A percentile compares a stretch with the other conserved stretches of the same genome.
Evolutionary conservation across 2,113 vertebrate species (phyloP).

Genomic region (Anser brachyrhynchus): DNA sequence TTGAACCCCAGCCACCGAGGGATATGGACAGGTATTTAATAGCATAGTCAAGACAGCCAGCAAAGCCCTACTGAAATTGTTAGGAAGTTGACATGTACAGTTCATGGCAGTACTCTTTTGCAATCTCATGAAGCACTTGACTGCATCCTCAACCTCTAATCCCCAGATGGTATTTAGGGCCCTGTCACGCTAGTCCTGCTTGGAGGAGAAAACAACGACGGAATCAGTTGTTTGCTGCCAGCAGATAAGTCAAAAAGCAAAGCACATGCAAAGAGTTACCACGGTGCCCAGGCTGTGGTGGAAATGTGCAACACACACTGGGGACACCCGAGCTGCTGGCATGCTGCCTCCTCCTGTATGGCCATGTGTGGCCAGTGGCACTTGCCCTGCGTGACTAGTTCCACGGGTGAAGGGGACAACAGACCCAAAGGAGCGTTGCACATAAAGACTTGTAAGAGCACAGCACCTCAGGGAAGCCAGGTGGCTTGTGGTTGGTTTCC

Average conservation of each 20-base stretch:
- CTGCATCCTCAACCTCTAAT: background rate
- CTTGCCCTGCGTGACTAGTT: background rate
- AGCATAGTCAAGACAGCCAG: background rate
- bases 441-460: background rate
- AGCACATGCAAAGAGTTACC: background rate
- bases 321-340: background rate
- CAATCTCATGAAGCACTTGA: background rate
- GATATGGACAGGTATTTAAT: background rate
- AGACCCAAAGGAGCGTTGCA: background rate
- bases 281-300: background rate
- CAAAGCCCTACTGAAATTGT: background rate
- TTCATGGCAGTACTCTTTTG: background rate
- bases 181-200: background rate
- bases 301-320: fast-evolving
- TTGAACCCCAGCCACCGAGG: background rate
- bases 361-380: background rate
- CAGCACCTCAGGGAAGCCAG: background rate
- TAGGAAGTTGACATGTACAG: background rate
- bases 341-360: background rate
- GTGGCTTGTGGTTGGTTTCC: background rate
- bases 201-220: background rate
- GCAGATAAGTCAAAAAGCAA: background rate
- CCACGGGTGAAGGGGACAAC: background rate
- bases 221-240: background rate
- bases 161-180: background rate